Base-by-base conservation (phyloP, 2,113 vertebrate genomes). In the Labeo catla region DNA sequence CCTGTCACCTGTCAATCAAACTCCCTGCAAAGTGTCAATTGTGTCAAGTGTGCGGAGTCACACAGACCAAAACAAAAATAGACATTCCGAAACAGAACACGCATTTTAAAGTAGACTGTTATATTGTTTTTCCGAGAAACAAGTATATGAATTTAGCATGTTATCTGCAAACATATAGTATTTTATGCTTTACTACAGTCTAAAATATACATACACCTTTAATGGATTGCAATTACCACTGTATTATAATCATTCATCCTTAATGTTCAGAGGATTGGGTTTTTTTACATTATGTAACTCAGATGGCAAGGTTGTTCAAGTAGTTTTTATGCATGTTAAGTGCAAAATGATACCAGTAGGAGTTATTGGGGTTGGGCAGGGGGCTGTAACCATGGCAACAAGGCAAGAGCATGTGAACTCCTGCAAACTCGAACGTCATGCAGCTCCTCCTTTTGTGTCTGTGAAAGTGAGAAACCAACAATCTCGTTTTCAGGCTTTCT, bases 371-470 rank as follows among this genome's bases (percentile, higher is more conserved):
- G 49, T 76, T 83, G 70, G 61, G 34, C 28, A 61, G 52, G 23
- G 66, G 50, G 39, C 45, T 84, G 89, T 90, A 84, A 85, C 89
- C 82, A 90, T 88, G 77, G 83, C 72, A 86, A 88, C 87, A 88
- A 80, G 70, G 19, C 28, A 8, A 73, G 79, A 19, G 49, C 19
- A n/a, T 43, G 77, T 86, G 76, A 74, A 79, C 66, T 63, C 61
- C 47, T 36, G 16, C 45, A 36, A 80, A 76, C 78, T 81, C 7
- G 57, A 84, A 72, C 63, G 68, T 89, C 66, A 84, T 59, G 6
- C 6, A 77, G 85, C 49, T 23, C 66, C 52, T 76, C 28, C 21
- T 23, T 81, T 74, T 82, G 63, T 21, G 34, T 83, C n/a, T 84
- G 57, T 72, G 16, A 76, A 72, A 83, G 78, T 59, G 54, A 39